phyloP scores from a whole-genome alignment of 1,140 invertebrate species.

The Heliconius nattereri region DNA sequence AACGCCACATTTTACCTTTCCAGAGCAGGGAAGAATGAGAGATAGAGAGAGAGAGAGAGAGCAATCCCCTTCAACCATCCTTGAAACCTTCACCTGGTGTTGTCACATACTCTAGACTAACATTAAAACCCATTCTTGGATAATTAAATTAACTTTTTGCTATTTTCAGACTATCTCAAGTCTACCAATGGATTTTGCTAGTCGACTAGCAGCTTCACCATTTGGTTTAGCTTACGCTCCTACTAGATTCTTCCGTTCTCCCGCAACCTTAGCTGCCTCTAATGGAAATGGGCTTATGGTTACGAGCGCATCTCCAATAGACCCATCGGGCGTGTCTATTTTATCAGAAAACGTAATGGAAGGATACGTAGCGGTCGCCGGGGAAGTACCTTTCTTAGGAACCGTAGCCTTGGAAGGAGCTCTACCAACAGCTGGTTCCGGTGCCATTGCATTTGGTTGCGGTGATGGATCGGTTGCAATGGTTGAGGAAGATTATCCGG shows the following conservation, averaged over 20 bases:
- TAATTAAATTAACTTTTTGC: background rate
- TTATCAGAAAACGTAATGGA: constrained; percentile 49
- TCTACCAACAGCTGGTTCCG: constrained; percentile 53
- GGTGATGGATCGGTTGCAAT: constrained; percentile 47
- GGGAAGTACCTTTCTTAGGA: constrained; percentile 48
- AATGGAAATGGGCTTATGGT: constrained; percentile 44
- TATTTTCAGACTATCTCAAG: constrained; percentile 19
- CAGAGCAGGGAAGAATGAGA: no score
- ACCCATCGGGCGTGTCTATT: constrained; percentile 43
- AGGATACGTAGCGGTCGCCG: constrained; percentile 42
- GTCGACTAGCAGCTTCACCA: constrained; percentile 17
- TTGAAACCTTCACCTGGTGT: no score
- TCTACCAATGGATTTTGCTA: constrained; percentile 15
- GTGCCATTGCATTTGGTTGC: constrained; percentile 47
- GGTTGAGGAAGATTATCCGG: constrained; percentile 14
- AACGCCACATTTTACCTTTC: no score
- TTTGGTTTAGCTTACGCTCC: background rate
- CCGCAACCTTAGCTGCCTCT: constrained; percentile 32
- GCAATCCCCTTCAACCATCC: background rate
- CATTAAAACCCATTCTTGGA: background rate
- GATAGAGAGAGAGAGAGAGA: no score
- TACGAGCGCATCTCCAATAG: constrained; percentile 46
- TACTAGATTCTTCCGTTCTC: background rate
- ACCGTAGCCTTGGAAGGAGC: constrained; percentile 52
- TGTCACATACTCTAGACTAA: background rate